Base-by-base conservation (phyloP, 2,113 vertebrate species). In the Pungitius pungitius region DNA sequence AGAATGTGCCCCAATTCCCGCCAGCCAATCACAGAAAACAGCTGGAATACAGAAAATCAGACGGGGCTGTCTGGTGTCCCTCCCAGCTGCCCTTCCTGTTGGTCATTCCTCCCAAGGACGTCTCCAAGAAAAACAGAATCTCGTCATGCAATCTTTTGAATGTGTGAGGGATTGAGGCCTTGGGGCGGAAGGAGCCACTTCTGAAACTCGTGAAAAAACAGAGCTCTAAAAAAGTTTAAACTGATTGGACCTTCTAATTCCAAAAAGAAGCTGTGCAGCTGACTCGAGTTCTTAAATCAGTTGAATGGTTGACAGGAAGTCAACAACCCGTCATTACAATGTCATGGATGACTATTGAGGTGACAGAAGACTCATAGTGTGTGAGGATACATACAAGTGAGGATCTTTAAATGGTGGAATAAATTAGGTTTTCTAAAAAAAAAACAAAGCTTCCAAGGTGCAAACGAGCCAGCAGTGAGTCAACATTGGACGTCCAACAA, bases 401-500 rank as follows among this genome's bases (percentile, higher is more conserved):
- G 20, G 33, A 55, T 30, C 68, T 42, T 63, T 57, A 22, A 67
- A 71, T 61, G 13, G 14, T 43, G 56, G 57, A 51, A 60, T 42
- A 26, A 27, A 71, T 56, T n/a, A 2, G 30, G 55, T 37, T 73
- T 40, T 37, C 9, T 62, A 3, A 72, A 45, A 55, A n/a, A 55
- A 43, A 51, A 24, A 2, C 35, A 69, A 61, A 24, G 66, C 67
- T 59, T 66, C 27, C 45, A 66, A 51, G 24, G 78, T 26, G 33
- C n/a, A 55, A 71, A 78, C 11, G 59, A 67, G 74, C 40, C 4
- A 60, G 26, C 12, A 27, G 70, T 43, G 60, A 83, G 55, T 77
- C 75, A 77, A 61, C 43, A 17, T 12, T 81, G 60, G 69, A 69
- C 12, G 3, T 59, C 51, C 17, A 30, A 68, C 82, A 68, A 52